Evolutionary conservation across 2,797 vertebrate species (phyloP).

Genomic region (Distichodus sexfasciatus): DNA sequence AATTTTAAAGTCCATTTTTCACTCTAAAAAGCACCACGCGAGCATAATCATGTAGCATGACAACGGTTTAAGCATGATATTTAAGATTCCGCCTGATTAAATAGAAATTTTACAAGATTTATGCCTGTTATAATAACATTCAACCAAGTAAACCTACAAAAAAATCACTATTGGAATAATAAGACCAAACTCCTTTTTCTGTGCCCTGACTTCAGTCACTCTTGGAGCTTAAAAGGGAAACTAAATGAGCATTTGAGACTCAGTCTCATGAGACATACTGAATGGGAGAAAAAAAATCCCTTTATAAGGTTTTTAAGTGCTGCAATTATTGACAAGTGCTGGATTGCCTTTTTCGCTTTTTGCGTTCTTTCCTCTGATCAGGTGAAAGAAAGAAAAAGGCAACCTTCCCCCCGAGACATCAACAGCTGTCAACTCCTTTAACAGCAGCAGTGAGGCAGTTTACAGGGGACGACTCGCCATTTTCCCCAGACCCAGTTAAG

Average conservation of each 20-base stretch:
- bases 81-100: too few relatives aligned
- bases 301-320: constrained; percentile 81
- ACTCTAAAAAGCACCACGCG: too few relatives aligned
- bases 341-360: constrained; percentile 67
- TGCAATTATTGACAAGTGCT: constrained; percentile 80
- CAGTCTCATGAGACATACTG: constrained; percentile 64
- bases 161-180: constrained; percentile 71
- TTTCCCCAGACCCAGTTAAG: constrained; percentile 82
- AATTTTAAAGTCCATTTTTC: too few relatives aligned
- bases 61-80: too few relatives aligned
- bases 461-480: constrained; percentile 71
- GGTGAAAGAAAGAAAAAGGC: constrained; percentile 47
- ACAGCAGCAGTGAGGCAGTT: constrained; percentile 76
- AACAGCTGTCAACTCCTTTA: constrained; percentile 80
- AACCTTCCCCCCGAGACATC: constrained; percentile 71
- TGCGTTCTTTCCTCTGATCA: constrained; percentile 67
- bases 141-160: constrained; percentile 55
- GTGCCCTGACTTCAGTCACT: constrained; percentile 61
- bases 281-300: constrained; percentile 25
- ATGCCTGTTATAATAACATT: constrained; percentile 15
- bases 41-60: too few relatives aligned
- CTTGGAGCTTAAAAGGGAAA: constrained; percentile 75
- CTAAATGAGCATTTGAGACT: constrained; percentile 81
- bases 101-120: too few relatives aligned
- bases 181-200: constrained; percentile 56